phyloP scores from a whole-genome alignment of 2,113 vertebrate species.

The Scolopax mira region DNA sequence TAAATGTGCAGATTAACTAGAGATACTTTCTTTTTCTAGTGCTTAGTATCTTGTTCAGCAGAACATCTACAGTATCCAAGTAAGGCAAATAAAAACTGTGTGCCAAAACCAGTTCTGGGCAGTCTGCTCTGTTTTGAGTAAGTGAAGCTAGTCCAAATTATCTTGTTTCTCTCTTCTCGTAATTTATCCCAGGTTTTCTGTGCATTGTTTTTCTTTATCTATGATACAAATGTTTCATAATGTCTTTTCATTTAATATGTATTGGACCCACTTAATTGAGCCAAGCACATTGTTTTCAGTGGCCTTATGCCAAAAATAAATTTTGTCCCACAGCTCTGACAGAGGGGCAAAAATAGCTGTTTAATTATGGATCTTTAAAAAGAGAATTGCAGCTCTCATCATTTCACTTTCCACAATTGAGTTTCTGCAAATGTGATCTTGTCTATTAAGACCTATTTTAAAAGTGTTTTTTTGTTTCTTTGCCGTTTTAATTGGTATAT shows the following conservation, averaged over 20 bases:
- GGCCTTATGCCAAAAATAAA: background rate
- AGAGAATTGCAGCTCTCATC: background rate
- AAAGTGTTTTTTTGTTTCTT: background rate
- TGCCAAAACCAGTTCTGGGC: background rate
- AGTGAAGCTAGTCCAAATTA: background rate
- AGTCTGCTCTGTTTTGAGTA: constrained; percentile 3
- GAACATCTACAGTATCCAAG: background rate
- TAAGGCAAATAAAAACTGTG: background rate
- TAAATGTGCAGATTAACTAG: background rate
- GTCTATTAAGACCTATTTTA: background rate
- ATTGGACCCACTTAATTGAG: background rate
- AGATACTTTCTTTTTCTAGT: background rate
- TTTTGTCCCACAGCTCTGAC: background rate
- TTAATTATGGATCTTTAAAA: background rate
- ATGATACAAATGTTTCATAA: background rate
- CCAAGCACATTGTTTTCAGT: background rate
- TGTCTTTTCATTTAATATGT: background rate
- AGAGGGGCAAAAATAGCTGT: background rate
- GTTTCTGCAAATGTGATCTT: background rate
- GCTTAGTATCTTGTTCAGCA: background rate
- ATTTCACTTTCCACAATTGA: background rate
- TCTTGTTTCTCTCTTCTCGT: background rate
- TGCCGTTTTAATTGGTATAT: background rate
- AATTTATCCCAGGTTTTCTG: background rate
- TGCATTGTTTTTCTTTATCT: background rate